Evolutionary conservation across 2,797 vertebrate species (phyloP), one percentile per base, ranked within the genome.

Genomic region (Glossophaga mutica): DNA sequence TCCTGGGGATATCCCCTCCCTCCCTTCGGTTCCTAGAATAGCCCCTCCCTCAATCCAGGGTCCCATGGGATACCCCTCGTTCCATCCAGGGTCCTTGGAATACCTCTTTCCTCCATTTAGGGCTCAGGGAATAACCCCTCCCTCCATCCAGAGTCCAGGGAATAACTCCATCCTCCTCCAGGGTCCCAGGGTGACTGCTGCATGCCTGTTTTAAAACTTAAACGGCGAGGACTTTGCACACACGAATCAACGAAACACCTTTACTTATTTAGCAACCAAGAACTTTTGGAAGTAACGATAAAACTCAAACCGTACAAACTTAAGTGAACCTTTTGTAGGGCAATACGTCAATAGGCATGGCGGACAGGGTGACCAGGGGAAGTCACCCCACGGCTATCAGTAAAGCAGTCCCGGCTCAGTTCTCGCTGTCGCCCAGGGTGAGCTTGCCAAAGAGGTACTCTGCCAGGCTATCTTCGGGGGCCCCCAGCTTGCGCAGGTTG

Each of bases 211-310:
- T 39, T 65, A 44, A 74, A 81, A 65, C 29, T 42, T 87, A 26
- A 48, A 90, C n/a, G 50, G 37, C 37, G 39, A 62, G n/a, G 39
- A 21, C 52, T 67, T 48, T 59, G 39, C 26, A 3, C 59, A 70
- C 71, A 32, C 0, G 2, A 48, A 70, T 77, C 18, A 70, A 32
- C 6, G 10, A 39, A 39, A 84, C 26, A 46, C 46, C 0, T 59
- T 77, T 44, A 90, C 55, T 68, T 93, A n/a, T 26, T 42, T 71
- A 62, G 10, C 7, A 85, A 86, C 46, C 59, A 77, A 44, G n/a
- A n/a, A 55, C 37, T 55, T 70, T 34, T 57, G 14, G n/a, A 73
- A 73, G 37, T 46, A 55, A 48, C 6, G 6, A 4, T n/a, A 50
- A 26, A 73, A 21, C 1, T 52, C 5, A 7, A 29, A 73, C n/a